A percentile compares a stretch with the other conserved stretches of the same genome.
phyloP scores from a whole-genome alignment of 1,140 invertebrate species.

The Drosophila insularis region DNA sequence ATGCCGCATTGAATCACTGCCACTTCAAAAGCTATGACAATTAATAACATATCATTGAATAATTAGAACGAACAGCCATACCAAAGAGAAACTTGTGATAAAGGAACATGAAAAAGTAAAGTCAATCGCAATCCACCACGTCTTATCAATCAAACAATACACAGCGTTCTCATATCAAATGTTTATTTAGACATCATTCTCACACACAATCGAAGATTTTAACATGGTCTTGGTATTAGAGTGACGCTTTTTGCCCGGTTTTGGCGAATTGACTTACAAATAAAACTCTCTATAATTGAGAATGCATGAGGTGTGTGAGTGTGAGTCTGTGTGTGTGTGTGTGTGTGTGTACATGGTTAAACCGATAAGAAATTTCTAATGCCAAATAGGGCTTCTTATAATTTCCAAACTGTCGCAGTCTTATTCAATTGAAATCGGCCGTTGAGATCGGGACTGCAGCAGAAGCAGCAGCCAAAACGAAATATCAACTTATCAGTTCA shows the following conservation, averaged over 20 bases:
- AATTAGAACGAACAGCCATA: conserved; percentile 57
- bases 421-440: conserved; percentile 53
- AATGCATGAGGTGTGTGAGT: conserved; percentile 29
- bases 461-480: conserved; percentile 17
- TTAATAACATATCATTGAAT: conserved; percentile 70
- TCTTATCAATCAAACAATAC: conserved; percentile 64
- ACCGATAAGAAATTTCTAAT: conserved; percentile 65
- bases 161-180: conserved; percentile 48
- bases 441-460: conserved; percentile 35
- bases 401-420: conserved; percentile 20
- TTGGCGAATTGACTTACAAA: conserved; percentile 72
- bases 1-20: conserved; percentile 52
- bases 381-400: conserved; percentile 49
- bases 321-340: not conserved
- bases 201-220: conserved; percentile 18
- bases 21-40: conserved; percentile 44
- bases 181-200: conserved; percentile 48
- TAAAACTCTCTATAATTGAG: conserved; percentile 62
- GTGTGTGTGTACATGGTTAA: not conserved
- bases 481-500: conserved; percentile 25
- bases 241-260: conserved; percentile 52
- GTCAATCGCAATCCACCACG: conserved; percentile 21
- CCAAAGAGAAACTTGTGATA: conserved; percentile 36
- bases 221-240: conserved; percentile 12
- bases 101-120: conserved; percentile 32